Evolutionary conservation across 1,140 invertebrate species (phyloP).

Genomic region (Planococcus citri): DNA sequence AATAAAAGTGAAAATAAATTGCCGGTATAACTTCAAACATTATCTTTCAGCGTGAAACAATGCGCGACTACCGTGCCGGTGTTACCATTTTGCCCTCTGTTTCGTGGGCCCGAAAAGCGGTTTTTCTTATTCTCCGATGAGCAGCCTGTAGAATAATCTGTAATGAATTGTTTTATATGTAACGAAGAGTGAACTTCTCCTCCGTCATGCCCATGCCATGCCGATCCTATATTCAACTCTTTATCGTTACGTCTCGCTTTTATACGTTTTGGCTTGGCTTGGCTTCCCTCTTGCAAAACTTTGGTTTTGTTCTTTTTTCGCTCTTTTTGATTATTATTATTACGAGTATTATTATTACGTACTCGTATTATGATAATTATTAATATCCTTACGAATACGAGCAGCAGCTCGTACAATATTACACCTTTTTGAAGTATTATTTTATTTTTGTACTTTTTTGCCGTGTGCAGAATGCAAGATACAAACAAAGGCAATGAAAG

Average conservation of each 20-base stretch:
- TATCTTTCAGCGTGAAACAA: constrained; percentile 19
- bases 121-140: constrained; percentile 20
- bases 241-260: not conserved
- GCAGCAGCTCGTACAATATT: too few relatives aligned
- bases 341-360: constrained; percentile 21
- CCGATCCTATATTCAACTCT: not conserved
- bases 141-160: constrained; percentile 19
- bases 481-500: too few relatives aligned
- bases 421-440: too few relatives aligned
- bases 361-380: too few relatives aligned
- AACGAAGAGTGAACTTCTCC: constrained; percentile 7
- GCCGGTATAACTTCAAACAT: constrained; percentile 19
- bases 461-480: too few relatives aligned
- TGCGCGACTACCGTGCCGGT: constrained; percentile 1
- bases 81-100: constrained; percentile 13
- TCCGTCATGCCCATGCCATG: not conserved
- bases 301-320: constrained; percentile 21
- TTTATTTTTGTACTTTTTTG: too few relatives aligned
- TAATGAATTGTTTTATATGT: constrained; percentile 18
- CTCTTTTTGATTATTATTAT: constrained; percentile 25
- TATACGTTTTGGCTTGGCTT: not conserved
- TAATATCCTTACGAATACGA: too few relatives aligned
- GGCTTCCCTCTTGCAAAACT: not conserved
- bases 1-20: constrained; percentile 21
- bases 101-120: constrained; percentile 9